Base-by-base conservation (phyloP, 2,113 vertebrate genomes). In the Tursiops truncatus region DNA sequence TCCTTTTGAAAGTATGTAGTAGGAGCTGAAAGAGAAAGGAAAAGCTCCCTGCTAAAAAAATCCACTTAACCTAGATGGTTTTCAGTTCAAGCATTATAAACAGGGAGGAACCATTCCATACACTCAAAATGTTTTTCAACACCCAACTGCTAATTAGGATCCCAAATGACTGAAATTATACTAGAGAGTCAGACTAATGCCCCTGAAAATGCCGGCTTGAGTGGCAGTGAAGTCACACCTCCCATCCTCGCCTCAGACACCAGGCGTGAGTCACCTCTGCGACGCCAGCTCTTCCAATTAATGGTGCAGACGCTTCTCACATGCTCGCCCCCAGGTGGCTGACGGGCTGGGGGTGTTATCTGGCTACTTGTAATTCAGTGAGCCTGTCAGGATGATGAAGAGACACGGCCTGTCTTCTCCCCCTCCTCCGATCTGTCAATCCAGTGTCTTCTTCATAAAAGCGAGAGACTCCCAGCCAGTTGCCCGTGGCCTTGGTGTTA, bases 101-200 rank as follows among this genome's bases (percentile, higher is more conserved):
- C 58, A 8, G 26, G 44, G 68, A 97, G 53, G 67, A 98, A 90
- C 50, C 73, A 26, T 20, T 58, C 94, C 4, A 96, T 33, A 86
- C n/a, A 73, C 86, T 97, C 94, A 96, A 97, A 87, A 94, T 96
- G 92, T 92, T 97, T 96, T 96, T 97, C 95, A 97, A 98, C 97
- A 91, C 25, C 25, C 95, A 98, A 96, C 97, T 97, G 97, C 96
- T 98, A 97, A 98, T 98, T 98, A 98, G 96, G 97, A 97, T 92
- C 47, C 97, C 86, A 98, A 97, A 96, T 80, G 21, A 96, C 97
- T 98, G 98, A 98, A 98, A 98, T 97, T 98, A 95, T 71, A 91
- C 95, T 92, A 96, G 44, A 98, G 95, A 84, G 36, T 98, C 98
- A 80, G 89, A 96, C 94, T 96, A 95, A 97, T 95, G 98, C 98